These are phyloP conservation scores for Drosophila nebulosa DNA, from an alignment of 1,140 invertebrate genomes.

Conservation along the genomic window DNA sequence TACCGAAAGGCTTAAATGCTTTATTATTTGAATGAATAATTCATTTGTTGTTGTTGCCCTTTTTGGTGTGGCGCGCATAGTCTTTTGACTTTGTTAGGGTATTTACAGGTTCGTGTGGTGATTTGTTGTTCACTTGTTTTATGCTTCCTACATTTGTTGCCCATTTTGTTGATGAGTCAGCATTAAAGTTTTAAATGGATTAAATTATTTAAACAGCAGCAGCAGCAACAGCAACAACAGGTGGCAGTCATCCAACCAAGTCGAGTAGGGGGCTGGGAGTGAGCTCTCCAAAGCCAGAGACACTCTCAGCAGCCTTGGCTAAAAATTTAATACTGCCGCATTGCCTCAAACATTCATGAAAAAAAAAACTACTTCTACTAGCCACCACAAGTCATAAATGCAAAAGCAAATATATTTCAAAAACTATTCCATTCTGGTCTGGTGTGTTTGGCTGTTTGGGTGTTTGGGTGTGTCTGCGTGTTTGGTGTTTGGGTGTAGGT, in stretches of 20 bases:
- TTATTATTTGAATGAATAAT: not conserved
- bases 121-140: not conserved
- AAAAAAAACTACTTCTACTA: not conserved
- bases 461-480: not conserved
- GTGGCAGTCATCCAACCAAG: slow-evolving; percentile 49
- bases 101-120: not conserved
- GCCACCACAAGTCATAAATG: slow-evolving; percentile 60
- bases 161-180: slow-evolving; percentile 39
- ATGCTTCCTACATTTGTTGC: slow-evolving; percentile 10
- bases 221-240: slow-evolving; percentile 37
- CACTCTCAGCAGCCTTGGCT: not conserved
- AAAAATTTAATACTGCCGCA: slow-evolving; percentile 2
- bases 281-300: not conserved
- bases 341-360: not conserved
- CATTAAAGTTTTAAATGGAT: slow-evolving; percentile 34
- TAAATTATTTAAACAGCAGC: slow-evolving; percentile 13
- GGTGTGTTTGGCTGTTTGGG: too few relatives aligned
- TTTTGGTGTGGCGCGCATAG: not conserved
- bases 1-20: not conserved
- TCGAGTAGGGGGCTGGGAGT: not conserved
- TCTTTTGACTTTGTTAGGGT: slow-evolving; percentile 2
- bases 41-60: too few relatives aligned
- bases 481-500: not conserved
- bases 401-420: slow-evolving; percentile 44
- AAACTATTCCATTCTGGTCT: slow-evolving; percentile 60